These are phyloP conservation scores for Halichoeres trimaculatus DNA, from an alignment of 2,113 vertebrate genomes.

Conservation along the genomic window DNA sequence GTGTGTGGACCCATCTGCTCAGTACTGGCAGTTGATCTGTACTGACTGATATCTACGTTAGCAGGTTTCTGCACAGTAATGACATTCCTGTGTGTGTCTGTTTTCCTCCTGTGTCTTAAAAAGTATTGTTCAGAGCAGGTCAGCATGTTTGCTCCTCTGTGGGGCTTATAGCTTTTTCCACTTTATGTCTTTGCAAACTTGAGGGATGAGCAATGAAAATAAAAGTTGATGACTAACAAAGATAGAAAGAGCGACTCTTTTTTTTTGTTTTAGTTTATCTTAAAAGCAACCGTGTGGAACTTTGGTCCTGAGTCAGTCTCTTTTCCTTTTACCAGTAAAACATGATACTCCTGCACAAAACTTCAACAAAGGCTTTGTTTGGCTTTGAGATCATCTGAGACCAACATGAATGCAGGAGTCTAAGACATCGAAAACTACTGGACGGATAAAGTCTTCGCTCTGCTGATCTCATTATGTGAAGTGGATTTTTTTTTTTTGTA, in stretches of 20 bases:
- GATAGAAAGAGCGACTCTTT: background rate
- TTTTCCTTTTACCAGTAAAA: no score
- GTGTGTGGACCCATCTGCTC: constrained; percentile 51
- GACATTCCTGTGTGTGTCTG: constrained; percentile 70
- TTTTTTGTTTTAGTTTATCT: background rate
- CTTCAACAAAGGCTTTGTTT: no score
- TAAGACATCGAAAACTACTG: no score
- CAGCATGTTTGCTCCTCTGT: constrained; percentile 28
- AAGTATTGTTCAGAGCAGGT: constrained; percentile 32
- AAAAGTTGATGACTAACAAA: background rate
- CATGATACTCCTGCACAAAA: no score
- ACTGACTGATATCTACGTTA: constrained; percentile 59
- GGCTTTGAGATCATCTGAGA: no score
- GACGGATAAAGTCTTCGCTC: background rate
- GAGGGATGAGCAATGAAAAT: background rate
- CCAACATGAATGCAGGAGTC: no score
- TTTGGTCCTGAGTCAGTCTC: no score
- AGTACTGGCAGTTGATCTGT: constrained; percentile 31
- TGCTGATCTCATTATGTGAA: no score
- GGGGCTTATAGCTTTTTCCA: constrained; percentile 11
- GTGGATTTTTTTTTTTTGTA: no score
- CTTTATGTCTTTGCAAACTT: constrained; percentile 10
- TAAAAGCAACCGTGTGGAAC: no score
- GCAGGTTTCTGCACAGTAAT: constrained; percentile 65
- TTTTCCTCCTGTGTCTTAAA: constrained; percentile 57